phyloP scores from a whole-genome alignment of 35 echinoderm and acorn worm species.

The Chiridota heheva region DNA sequence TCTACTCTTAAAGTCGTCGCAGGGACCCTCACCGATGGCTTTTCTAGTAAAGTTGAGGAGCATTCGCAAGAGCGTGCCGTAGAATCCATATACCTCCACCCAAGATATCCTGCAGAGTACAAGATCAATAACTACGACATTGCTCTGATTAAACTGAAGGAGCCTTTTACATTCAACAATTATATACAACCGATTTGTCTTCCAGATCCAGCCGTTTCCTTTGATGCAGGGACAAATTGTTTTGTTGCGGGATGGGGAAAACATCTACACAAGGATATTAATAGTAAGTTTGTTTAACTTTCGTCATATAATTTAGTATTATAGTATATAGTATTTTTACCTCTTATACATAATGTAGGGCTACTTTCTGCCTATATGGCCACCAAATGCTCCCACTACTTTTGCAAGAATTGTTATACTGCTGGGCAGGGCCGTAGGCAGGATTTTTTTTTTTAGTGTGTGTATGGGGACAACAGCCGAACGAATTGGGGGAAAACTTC shows the following conservation, averaged over 20 bases:
- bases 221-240: slow-evolving; percentile 16
- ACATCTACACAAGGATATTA: background rate
- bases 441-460: too few relatives aligned
- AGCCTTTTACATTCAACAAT: background rate
- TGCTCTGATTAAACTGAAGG: slow-evolving; percentile 14
- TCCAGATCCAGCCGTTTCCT: background rate
- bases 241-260: slow-evolving; percentile 28
- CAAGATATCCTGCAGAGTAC: background rate
- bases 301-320: background rate
- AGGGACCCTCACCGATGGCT: too few relatives aligned
- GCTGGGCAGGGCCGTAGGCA: too few relatives aligned
- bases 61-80: too few relatives aligned
- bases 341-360: background rate
- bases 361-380: background rate
- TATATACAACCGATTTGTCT: slow-evolving; percentile 22
- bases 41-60: too few relatives aligned
- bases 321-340: background rate
- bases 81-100: background rate
- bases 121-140: slow-evolving; percentile 16
- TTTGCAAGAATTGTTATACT: background rate
- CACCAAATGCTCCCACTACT: background rate
- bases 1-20: too few relatives aligned
- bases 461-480: too few relatives aligned
- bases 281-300: background rate
- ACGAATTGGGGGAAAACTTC: too few relatives aligned